phyloP scores from a whole-genome alignment of 2,113 vertebrate species.

The Erythrolamprus reginae region DNA sequence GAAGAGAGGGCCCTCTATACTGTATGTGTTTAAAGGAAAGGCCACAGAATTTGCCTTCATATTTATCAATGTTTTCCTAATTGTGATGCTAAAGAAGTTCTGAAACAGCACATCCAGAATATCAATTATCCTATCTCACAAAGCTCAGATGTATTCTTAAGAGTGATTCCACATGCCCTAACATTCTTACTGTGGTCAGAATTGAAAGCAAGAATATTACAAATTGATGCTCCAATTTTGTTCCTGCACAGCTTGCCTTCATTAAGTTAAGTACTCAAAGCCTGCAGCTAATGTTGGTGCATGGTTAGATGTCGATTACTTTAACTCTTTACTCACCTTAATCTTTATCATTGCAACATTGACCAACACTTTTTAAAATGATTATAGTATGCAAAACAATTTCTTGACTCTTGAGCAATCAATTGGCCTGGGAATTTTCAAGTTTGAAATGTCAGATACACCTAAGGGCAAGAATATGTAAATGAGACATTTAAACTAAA shows the following conservation, averaged over 20 bases:
- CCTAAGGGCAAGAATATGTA: not conserved
- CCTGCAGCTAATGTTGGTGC: not conserved
- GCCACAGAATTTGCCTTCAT: not conserved
- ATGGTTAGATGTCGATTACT: not conserved
- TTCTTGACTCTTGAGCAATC: not conserved
- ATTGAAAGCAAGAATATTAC: not conserved
- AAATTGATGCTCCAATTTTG: not conserved
- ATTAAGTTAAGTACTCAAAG: not conserved
- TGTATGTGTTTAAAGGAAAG: not conserved
- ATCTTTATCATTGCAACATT: not conserved
- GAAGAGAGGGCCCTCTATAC: conserved; percentile 4
- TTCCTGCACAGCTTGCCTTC: not conserved
- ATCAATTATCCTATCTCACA: not conserved
- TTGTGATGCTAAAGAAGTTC: not conserved
- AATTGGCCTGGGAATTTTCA: not conserved
- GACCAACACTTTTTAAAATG: not conserved
- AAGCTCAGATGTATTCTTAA: not conserved
- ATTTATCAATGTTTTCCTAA: not conserved
- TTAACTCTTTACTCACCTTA: not conserved
- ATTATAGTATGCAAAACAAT: not conserved
- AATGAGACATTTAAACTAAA: conserved; percentile 5
- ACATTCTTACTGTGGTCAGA: not conserved
- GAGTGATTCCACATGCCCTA: not conserved
- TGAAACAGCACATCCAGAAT: not conserved
- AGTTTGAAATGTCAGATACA: conserved; percentile 2